A percentile compares a stretch with the other conserved stretches of the same genome.
Conservation (phyloP, 2,888 invertebrate species). For the Portevinia maculata region DNA sequence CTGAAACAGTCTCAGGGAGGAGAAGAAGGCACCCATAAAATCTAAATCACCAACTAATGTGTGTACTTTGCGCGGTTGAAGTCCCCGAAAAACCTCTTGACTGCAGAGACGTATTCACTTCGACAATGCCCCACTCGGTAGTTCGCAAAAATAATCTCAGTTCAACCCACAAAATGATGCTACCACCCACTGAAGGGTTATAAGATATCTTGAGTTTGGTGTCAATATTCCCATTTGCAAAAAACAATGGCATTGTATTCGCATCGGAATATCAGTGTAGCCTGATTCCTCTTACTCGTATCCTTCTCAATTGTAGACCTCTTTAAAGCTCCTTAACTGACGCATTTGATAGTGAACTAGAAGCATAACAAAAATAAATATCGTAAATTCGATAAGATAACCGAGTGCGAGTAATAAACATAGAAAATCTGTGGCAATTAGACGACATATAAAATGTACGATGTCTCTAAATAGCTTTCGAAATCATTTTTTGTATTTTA, state of each 20-base stretch:
- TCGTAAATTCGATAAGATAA: constrained; percentile 31
- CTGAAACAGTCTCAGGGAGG: no score
- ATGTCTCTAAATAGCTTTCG: no score
- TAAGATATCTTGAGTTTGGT: background rate
- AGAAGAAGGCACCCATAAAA: no score
- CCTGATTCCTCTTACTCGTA: constrained; percentile 13
- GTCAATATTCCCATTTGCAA: constrained; percentile 4
- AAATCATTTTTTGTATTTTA: no score
- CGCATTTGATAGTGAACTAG: constrained; percentile 2
- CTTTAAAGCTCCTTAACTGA: background rate
- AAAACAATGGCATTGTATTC: constrained; percentile 1
- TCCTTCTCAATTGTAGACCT: background rate
- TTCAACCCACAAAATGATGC: background rate
- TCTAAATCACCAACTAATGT: no score
- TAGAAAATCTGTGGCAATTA: constrained; percentile 21
- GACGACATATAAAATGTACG: background rate
- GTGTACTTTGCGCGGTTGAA: no score
- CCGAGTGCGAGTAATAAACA: constrained; percentile 10
- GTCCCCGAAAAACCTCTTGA: constrained; percentile 32
- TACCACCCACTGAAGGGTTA: background rate
- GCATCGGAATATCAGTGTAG: constrained; percentile 3
- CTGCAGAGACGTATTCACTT: constrained; percentile 55
- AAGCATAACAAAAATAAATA: constrained; percentile 16
- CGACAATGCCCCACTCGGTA: constrained; percentile 50
- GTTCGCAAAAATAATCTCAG: background rate